phyloP scores from a whole-genome alignment of 2,888 invertebrate species.

The Netelia melanura region DNA sequence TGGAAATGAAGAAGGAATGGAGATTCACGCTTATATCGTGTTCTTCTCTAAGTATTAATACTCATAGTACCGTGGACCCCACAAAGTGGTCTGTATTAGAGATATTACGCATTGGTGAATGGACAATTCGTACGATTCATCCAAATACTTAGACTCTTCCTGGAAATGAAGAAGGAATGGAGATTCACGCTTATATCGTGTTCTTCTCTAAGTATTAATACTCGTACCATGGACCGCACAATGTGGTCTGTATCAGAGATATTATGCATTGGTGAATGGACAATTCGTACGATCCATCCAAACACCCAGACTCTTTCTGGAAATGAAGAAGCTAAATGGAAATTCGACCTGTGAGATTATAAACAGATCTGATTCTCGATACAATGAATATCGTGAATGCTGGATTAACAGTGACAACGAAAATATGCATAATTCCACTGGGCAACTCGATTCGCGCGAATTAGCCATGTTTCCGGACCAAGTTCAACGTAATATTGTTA shows the following conservation, averaged over 20 bases:
- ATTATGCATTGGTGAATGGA: neutral
- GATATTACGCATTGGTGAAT: neutral
- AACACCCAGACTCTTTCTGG: constrained; percentile 13
- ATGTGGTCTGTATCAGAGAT: too few relatives aligned
- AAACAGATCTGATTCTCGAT: constrained; percentile 26
- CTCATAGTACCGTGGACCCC: too few relatives aligned
- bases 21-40: too few relatives aligned
- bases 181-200: too few relatives aligned
- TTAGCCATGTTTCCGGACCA: neutral
- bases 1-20: too few relatives aligned
- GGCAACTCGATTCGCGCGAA: constrained; percentile 5
- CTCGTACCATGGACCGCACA: too few relatives aligned
- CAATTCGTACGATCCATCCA: constrained; percentile 23
- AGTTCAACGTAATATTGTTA: too few relatives aligned
- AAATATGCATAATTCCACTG: constrained; percentile 13
- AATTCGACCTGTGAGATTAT: constrained; percentile 24
- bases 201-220: too few relatives aligned
- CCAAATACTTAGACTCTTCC: constrained; percentile 7
- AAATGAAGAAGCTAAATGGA: constrained; percentile 34
- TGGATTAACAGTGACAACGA: neutral
- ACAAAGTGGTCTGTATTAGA: too few relatives aligned
- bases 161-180: constrained; percentile 15
- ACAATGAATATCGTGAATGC: neutral
- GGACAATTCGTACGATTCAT: constrained; percentile 25
- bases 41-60: too few relatives aligned